Evolutionary conservation across 2,113 vertebrate genomes (phyloP).

Genomic region (Callocephalon fimbriatum): DNA sequence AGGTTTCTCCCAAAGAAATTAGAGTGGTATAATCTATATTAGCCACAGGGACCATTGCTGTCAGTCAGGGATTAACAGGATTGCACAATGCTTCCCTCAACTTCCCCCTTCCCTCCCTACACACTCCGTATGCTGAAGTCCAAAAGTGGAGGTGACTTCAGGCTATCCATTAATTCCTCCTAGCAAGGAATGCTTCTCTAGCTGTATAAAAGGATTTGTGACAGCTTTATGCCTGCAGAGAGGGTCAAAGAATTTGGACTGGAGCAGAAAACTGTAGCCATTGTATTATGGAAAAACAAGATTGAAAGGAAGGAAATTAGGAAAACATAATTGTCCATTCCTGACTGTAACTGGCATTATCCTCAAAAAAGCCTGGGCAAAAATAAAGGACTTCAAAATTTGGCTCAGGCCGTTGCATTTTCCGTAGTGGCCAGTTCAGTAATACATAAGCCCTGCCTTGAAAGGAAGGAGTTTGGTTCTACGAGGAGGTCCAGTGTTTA

Average conservation of each 20-base stretch:
- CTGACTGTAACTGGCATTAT: neutral
- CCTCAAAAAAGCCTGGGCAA: neutral
- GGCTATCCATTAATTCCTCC: conserved; percentile 20
- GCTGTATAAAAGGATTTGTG: conserved; percentile 33
- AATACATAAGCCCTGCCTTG: neutral
- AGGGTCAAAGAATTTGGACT: conserved; percentile 26
- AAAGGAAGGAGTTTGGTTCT: neutral
- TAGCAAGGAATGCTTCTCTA: neutral
- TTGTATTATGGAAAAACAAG: conserved; percentile 9
- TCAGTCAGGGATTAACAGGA: neutral
- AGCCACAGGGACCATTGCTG: neutral
- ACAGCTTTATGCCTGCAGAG: conserved; percentile 19
- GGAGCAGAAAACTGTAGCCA: neutral
- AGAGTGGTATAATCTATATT: neutral
- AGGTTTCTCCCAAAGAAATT: neutral
- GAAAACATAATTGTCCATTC: neutral
- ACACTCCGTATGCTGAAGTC: neutral
- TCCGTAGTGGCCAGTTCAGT: neutral
- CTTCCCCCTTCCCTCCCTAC: neutral
- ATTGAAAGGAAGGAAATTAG: conserved; percentile 24
- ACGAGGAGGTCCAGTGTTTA: neutral
- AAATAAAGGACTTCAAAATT: neutral
- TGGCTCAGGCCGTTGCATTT: neutral
- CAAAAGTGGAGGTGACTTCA: conserved; percentile 4
- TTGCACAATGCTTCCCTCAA: neutral